Evolutionary conservation across 2,888 invertebrate species (phyloP).

Genomic region (Lycophotia porphyrea): DNA sequence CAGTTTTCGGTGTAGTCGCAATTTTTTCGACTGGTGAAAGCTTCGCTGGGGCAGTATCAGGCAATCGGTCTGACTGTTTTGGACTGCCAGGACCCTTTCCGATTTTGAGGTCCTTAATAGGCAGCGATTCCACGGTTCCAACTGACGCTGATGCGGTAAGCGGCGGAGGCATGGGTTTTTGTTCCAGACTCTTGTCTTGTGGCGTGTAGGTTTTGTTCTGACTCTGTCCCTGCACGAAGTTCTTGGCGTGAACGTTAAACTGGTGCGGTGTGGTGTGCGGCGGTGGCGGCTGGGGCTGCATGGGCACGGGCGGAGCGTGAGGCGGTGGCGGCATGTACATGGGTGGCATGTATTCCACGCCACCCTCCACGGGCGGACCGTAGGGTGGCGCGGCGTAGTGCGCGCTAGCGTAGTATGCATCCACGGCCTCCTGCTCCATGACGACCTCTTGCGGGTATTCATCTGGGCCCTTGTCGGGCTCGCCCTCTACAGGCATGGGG

Average conservation of each 20-base stretch:
- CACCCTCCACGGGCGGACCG: conserved; percentile 82
- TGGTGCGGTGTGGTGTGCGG: conserved; percentile 82
- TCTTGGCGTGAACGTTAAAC: conserved; percentile 89
- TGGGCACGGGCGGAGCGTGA: conserved; percentile 79
- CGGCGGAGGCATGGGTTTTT: conserved; percentile 71
- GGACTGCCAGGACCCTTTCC: conserved; percentile 82
- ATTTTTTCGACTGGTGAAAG: conserved; percentile 77
- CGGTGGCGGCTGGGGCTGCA: conserved; percentile 79
- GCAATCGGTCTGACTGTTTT: conserved; percentile 78
- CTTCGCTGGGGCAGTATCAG: conserved; percentile 73
- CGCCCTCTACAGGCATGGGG: conserved; percentile 85
- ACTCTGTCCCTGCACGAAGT: conserved; percentile 86
- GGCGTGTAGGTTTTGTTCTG: conserved; percentile 74
- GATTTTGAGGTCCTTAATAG: conserved; percentile 87
- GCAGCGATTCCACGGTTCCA: conserved; percentile 79
- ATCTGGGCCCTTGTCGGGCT: conserved; percentile 86
- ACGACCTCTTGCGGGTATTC: conserved; percentile 87
- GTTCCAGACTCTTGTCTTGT: conserved; percentile 79
- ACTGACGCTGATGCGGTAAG: conserved; percentile 71
- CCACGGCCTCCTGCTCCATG: conserved; percentile 88
- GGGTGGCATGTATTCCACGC: conserved; percentile 85
- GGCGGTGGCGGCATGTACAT: conserved; percentile 85
- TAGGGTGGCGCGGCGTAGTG: conserved; percentile 83
- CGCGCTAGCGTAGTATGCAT: conserved; percentile 85
- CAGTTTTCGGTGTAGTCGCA: conserved; percentile 76